phyloP scores from a whole-genome alignment of 2,113 vertebrate genomes.

The Ageneiosus marmoratus region DNA sequence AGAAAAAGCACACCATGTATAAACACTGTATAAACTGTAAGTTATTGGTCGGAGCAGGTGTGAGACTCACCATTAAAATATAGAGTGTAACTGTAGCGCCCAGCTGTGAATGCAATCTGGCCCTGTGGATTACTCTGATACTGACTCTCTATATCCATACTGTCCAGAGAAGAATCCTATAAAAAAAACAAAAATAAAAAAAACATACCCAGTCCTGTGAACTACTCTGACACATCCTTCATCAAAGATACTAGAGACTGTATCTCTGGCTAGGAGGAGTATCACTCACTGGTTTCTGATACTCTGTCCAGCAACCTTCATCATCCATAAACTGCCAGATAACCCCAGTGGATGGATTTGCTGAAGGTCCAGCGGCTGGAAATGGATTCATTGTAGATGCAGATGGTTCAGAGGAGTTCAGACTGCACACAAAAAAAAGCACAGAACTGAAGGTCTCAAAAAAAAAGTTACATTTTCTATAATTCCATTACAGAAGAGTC shows the following conservation, averaged over 20 bases:
- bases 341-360: conserved; percentile 9
- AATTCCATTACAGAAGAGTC: neutral
- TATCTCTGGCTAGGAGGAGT: neutral
- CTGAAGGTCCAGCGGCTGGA: neutral
- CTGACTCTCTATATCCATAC: conserved; percentile 58
- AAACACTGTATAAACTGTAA: neutral
- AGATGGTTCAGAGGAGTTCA: neutral
- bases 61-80: conserved; percentile 59
- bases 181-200: neutral
- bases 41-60: neutral
- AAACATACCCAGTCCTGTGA: neutral
- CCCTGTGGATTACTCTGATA: conserved; percentile 60
- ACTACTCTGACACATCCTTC: neutral
- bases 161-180: conserved; percentile 61
- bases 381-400: neutral
- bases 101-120: conserved; percentile 50
- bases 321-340: conserved; percentile 69
- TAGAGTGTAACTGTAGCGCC: conserved; percentile 49
- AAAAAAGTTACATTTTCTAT: neutral
- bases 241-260: neutral
- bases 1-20: neutral
- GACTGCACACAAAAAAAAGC: conserved; percentile 24
- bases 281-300: conserved; percentile 62
- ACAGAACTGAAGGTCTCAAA: neutral
- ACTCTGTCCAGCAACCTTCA: conserved; percentile 64